These are phyloP conservation scores for Protonemura montana DNA, from an alignment of 2,888 invertebrate species.

Conservation along the genomic window DNA sequence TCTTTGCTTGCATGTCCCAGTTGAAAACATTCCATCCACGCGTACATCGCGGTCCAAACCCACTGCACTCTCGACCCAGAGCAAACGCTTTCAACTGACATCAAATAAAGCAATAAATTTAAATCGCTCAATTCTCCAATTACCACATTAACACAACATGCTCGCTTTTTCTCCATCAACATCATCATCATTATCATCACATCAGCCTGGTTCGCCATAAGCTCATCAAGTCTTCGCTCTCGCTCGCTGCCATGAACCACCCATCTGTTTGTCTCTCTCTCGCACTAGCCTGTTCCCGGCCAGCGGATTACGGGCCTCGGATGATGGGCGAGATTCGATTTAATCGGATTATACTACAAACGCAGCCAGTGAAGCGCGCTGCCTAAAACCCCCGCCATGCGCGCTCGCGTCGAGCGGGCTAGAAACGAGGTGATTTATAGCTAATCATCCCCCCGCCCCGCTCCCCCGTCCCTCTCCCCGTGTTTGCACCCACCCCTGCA, in stretches of 20 bases:
- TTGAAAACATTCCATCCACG: no score
- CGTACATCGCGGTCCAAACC: no score
- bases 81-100: background rate
- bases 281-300: background rate
- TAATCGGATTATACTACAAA: constrained; percentile 48
- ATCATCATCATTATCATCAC: constrained; percentile 36
- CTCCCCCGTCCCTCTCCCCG: background rate
- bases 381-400: constrained; percentile 43
- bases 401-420: constrained; percentile 42
- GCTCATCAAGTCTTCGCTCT: constrained; percentile 17
- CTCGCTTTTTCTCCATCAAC: constrained; percentile 23
- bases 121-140: constrained; percentile 16
- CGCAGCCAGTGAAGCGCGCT: constrained; percentile 44
- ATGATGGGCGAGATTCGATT: constrained; percentile 47
- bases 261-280: background rate
- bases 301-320: constrained; percentile 38
- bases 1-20: no score
- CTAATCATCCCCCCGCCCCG: constrained; percentile 46
- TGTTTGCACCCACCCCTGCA: background rate
- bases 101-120: background rate
- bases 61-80: background rate
- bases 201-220: background rate
- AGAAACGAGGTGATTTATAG: constrained; percentile 50
- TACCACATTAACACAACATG: constrained; percentile 43
- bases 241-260: constrained; percentile 12